phyloP scores from a whole-genome alignment of 2,113 vertebrate species.

The Cyanoramphus novaezelandiae region DNA sequence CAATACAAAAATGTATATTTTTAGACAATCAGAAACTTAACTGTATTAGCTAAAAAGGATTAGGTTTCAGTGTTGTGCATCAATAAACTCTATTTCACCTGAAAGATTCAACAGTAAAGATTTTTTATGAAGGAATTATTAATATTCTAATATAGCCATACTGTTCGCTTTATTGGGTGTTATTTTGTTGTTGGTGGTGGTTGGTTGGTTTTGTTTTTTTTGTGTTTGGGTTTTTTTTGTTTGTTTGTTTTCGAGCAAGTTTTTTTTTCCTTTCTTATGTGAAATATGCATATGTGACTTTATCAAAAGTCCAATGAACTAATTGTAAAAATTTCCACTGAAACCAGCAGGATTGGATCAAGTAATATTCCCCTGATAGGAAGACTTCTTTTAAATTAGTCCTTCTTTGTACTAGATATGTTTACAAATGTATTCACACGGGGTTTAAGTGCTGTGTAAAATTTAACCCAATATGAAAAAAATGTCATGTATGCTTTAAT shows the following conservation, averaged over 20 bases:
- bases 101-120: not conserved
- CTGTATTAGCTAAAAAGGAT: not conserved
- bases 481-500: not conserved
- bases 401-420: not conserved
- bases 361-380: not conserved
- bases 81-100: not conserved
- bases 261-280: not conserved
- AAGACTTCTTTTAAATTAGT: not conserved
- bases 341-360: not conserved
- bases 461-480: not conserved
- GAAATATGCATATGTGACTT: not conserved
- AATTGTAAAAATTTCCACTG: not conserved
- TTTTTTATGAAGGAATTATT: not conserved
- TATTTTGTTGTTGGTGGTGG: too few relatives aligned
- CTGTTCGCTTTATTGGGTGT: not conserved
- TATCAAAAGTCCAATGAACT: not conserved
- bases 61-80: not conserved
- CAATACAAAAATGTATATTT: not conserved
- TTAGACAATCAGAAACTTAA: not conserved
- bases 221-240: fast-evolving
- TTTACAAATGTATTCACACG: not conserved
- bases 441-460: not conserved
- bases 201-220: not conserved
- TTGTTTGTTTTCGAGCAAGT: not conserved
- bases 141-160: not conserved